Percentiles rank a stretch among this genome's conserved stretches.
These are phyloP conservation scores for Triops longicaudatus DNA, from an alignment of 1,140 invertebrate genomes.

Conservation along the genomic window DNA sequence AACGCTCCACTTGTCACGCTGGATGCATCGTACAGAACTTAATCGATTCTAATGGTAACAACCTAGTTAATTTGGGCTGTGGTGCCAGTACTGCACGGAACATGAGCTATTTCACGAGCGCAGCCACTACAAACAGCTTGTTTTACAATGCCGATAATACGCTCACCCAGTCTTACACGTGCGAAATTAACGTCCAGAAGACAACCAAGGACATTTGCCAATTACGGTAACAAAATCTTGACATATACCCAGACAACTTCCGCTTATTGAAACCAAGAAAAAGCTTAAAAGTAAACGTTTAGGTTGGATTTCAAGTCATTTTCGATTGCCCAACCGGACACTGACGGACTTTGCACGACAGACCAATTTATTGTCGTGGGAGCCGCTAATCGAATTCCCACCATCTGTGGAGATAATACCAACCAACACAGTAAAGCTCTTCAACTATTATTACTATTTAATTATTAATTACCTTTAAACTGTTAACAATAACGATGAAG, in stretches of 20 bases:
- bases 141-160: not conserved
- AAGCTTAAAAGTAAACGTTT: not conserved
- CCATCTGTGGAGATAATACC: slow-evolving; percentile 67
- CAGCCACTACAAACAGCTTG: slow-evolving; percentile 47
- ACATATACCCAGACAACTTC: too few relatives aligned
- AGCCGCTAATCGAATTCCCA: slow-evolving; percentile 53
- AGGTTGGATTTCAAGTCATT: slow-evolving; percentile 66
- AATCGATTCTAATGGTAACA: not conserved
- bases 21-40: too few relatives aligned
- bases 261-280: too few relatives aligned
- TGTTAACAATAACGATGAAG: too few relatives aligned
- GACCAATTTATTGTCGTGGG: slow-evolving; percentile 62
- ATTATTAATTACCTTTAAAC: too few relatives aligned
- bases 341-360: slow-evolving; percentile 57
- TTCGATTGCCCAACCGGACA: slow-evolving; percentile 58
- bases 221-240: slow-evolving; percentile 39
- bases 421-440: slow-evolving; percentile 56
- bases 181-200: slow-evolving; percentile 54
- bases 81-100: not conserved
- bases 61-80: not conserved
- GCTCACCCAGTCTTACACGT: slow-evolving; percentile 45
- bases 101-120: slow-evolving; percentile 44
- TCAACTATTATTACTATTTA: not conserved
- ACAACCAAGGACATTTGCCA: slow-evolving; percentile 49
- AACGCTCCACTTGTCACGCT: too few relatives aligned